Conservation (phyloP, 2,797 vertebrate genomes). For the Chloroceryle inda region DNA sequence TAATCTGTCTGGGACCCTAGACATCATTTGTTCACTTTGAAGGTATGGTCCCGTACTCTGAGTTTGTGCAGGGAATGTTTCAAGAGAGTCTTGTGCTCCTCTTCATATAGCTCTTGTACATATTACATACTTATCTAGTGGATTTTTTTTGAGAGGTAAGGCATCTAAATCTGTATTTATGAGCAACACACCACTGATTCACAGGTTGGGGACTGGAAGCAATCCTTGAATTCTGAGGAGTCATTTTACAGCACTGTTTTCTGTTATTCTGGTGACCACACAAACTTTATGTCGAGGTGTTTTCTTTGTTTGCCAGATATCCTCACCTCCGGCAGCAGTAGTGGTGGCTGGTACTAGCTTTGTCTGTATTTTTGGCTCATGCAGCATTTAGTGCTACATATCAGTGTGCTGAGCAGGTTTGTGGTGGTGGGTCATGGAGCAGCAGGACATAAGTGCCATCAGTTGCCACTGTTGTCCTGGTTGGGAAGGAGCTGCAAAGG, state of each 20-base stretch:
- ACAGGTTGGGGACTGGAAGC: not conserved
- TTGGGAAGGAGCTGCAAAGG: not conserved
- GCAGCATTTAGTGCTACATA: not conserved
- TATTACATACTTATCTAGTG: not conserved
- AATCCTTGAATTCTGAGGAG: not conserved
- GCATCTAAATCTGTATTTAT: not conserved
- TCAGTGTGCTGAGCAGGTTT: not conserved
- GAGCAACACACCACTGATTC: not conserved
- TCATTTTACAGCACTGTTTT: not conserved
- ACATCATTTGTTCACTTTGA: accelerated
- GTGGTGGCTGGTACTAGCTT: not conserved
- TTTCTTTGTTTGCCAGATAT: not conserved
- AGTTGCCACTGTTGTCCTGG: not conserved
- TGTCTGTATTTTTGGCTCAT: not conserved
- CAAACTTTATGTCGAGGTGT: not conserved
- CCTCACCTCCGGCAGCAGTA: not conserved
- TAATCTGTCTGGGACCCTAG: not conserved
- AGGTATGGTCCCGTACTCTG: not conserved
- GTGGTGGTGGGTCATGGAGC: not conserved
- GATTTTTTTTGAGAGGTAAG: not conserved
- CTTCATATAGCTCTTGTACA: not conserved
- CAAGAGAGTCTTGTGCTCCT: not conserved
- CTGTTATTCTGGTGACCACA: not conserved
- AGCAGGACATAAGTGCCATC: not conserved
- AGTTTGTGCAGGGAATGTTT: not conserved